Evolutionary conservation across 2,888 invertebrate species (phyloP).

Genomic region (Callinectes sapidus): DNA sequence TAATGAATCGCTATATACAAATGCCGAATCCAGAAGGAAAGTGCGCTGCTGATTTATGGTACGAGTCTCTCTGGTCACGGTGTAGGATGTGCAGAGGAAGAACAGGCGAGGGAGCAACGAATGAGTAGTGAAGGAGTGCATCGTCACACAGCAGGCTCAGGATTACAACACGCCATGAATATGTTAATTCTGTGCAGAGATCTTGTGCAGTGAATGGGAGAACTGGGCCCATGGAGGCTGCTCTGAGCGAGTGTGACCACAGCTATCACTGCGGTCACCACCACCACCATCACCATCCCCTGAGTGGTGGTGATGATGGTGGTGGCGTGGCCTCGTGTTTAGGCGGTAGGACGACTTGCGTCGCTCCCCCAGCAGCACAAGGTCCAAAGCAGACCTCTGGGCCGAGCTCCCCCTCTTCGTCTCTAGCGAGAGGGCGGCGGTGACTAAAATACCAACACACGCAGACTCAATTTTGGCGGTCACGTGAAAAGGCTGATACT

Average conservation of each 20-base stretch:
- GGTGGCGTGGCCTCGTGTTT: background rate
- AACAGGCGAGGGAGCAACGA: background rate
- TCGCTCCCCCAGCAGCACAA: background rate
- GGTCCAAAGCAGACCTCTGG: background rate
- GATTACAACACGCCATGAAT: background rate
- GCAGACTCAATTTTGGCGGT: conserved; percentile 17
- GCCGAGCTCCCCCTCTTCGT: background rate
- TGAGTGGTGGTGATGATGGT: background rate
- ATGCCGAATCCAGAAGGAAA: background rate
- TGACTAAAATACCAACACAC: background rate
- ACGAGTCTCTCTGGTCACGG: background rate
- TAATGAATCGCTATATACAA: background rate
- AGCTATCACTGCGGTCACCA: background rate
- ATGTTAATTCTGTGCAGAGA: background rate
- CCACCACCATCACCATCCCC: background rate
- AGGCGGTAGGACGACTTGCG: background rate
- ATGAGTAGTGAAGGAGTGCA: background rate
- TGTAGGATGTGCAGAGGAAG: background rate
- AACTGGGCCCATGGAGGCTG: background rate
- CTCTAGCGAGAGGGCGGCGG: conserved; percentile 23
- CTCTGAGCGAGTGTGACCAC: background rate
- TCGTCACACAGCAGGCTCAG: background rate
- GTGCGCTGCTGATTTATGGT: background rate
- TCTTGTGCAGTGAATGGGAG: background rate
- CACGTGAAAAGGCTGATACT: conserved; percentile 32